These are phyloP conservation scores for Archilochus colubris DNA, from an alignment of 2,113 vertebrate genomes.

Conservation along the genomic window DNA sequence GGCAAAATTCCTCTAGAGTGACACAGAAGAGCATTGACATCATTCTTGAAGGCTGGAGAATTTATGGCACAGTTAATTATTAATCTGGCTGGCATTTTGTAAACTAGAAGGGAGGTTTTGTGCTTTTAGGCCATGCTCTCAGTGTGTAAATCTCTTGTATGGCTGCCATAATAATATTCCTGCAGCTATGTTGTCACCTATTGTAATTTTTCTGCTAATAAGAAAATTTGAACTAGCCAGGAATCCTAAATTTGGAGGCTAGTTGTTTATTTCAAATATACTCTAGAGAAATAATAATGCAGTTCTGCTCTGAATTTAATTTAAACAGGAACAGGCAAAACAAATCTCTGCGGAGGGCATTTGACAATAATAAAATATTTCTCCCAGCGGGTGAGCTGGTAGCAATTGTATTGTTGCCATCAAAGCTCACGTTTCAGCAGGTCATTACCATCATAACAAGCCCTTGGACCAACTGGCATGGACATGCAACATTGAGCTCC, in stretches of 20 bases:
- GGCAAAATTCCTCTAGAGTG: slow-evolving; percentile 32
- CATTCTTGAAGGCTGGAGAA: slow-evolving; percentile 35
- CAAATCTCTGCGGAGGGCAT: slow-evolving; percentile 82
- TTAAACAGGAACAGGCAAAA: slow-evolving; percentile 84
- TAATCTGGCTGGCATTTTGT: slow-evolving; percentile 71
- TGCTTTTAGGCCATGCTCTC: slow-evolving; percentile 53
- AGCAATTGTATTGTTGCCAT: slow-evolving; percentile 82
- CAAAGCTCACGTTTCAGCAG: slow-evolving; percentile 79
- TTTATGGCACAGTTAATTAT: slow-evolving; percentile 69
- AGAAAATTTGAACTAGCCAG: slow-evolving; percentile 78
- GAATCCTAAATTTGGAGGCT: slow-evolving; percentile 77
- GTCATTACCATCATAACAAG: slow-evolving; percentile 89
- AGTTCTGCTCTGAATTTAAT: slow-evolving; percentile 82
- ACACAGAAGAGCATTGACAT: slow-evolving; percentile 25
- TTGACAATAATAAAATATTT: slow-evolving; percentile 88
- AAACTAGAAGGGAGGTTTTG: slow-evolving; percentile 65
- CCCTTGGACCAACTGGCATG: slow-evolving; percentile 86
- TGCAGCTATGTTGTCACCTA: slow-evolving; percentile 71
- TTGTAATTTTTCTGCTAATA: slow-evolving; percentile 80
- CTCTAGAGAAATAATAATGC: slow-evolving; percentile 80
- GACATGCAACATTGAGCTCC: slow-evolving; percentile 86
- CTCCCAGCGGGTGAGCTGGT: slow-evolving; percentile 85
- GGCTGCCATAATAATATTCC: slow-evolving; percentile 64
- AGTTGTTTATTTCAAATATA: slow-evolving; percentile 81
- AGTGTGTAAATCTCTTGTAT: slow-evolving; percentile 64